Evolutionary conservation across 2,797 vertebrate species (phyloP), one percentile per base, ranked within the genome.

Genomic region (Centroberyx gerrardi): DNA sequence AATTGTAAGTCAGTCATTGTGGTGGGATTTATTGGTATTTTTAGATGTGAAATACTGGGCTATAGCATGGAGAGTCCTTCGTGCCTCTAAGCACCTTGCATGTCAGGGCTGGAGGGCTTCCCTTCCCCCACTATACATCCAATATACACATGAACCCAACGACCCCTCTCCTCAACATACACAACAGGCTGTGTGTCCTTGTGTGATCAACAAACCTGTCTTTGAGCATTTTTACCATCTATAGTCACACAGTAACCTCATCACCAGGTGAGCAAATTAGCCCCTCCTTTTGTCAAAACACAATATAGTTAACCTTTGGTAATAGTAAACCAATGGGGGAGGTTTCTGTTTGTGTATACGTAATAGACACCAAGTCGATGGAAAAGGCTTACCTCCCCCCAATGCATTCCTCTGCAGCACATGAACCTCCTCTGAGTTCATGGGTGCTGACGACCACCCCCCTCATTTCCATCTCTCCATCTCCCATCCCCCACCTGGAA

Each of bases 391-490:
- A 60, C 80, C 84, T 77, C 44, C 87, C 87, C 87, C 87, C 53
- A 59, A 64, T 68, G 72, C 90, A 93, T 93, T 93, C 92, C 91
- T 85, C 65, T 81, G 72, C 75, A 79, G 70, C 79, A 86, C 68
- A 82, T 86, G 88, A 93, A 91, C 93, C 88, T 79, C 49, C 81
- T 74, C 69, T 46, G 70, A 76, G 93, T 92, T 91, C 88, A 92
- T 69, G 44, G 28, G 28, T 64, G 80, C 48, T 84, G 65, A 81
- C 65, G 74, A 85, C 90, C 79, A 86, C 86, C 86, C 85, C 89
- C 88, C 80, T 54, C 74, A 79, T 80, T 83, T 82, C 78, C 80
- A 88, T 76, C 82, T 53, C 59, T 76, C 62, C 61, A 73, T 59
- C 75, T 77, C 68, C 82, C 55, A 81, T 81, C 87, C 85, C 81